Percentiles rank a stretch among this genome's conserved stretches.
Conservation (phyloP, 2,797 vertebrate species). For the Tapirus indicus region DNA sequence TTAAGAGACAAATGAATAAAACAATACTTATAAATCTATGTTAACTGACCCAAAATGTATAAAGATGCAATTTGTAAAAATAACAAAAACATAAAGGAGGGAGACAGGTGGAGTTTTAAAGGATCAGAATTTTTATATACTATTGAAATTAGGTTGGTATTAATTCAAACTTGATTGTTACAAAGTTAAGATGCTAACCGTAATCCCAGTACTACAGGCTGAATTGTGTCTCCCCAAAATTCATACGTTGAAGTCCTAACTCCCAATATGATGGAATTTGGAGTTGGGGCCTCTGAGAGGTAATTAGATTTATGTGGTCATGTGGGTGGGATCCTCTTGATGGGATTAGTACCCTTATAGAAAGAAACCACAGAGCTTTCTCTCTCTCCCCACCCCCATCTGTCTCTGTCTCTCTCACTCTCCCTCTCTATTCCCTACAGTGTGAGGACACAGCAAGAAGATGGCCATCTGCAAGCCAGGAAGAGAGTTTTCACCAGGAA, state of each 20-base stretch:
- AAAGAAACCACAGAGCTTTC: not conserved
- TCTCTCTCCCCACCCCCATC: not conserved
- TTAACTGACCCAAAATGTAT: not conserved
- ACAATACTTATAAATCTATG: not conserved
- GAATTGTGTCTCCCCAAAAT: not conserved
- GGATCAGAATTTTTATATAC: not conserved
- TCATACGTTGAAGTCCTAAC: not conserved
- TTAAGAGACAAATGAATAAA: not conserved
- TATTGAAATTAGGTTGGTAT: not conserved
- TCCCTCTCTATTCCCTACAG: not conserved
- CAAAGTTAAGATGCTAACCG: not conserved
- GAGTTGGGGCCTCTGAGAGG: not conserved
- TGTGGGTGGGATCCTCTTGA: not conserved
- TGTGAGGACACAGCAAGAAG: not conserved
- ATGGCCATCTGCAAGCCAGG: not conserved
- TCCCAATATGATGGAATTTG: not conserved
- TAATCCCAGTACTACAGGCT: not conserved
- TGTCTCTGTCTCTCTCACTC: too few relatives aligned
- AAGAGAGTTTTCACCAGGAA: not conserved
- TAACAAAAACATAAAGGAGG: not conserved
- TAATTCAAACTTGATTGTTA: not conserved
- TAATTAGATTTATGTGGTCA: not conserved
- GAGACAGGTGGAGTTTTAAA: not conserved
- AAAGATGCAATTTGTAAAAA: not conserved
- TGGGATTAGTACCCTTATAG: not conserved